Percentiles rank a stretch among this genome's conserved stretches.
Conservation (phyloP, 1,140 invertebrate genomes). For the Apis florea region DNA sequence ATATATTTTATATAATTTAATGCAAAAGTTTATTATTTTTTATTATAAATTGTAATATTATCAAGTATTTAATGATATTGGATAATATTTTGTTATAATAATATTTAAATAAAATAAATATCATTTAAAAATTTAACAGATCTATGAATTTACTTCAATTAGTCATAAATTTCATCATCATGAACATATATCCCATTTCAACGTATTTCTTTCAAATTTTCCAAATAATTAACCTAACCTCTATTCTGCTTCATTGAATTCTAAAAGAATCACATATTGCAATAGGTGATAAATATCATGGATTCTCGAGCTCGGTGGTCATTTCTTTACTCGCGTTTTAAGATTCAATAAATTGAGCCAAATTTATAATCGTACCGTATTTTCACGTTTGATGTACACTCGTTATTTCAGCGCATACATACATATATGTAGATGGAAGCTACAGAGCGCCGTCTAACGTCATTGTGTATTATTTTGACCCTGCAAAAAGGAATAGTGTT, state of each 20-base stretch:
- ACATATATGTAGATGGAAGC: background rate
- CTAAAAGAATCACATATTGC: too few species aligned
- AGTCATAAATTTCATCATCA: background rate
- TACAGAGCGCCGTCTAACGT: background rate
- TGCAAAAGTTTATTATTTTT: conserved; percentile 6
- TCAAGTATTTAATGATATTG: background rate
- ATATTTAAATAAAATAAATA: background rate
- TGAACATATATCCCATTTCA: background rate
- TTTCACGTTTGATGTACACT: conserved; percentile 6
- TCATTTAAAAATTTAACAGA: too few species aligned
- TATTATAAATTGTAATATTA: background rate
- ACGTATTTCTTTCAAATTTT: background rate
- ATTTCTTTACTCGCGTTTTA: conserved; percentile 20
- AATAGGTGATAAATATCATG: conserved; percentile 1
- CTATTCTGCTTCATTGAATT: too few species aligned
- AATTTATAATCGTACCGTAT: background rate
- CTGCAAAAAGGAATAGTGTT: background rate
- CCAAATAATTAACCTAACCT: background rate
- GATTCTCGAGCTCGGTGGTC: background rate
- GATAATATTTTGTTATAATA: background rate
- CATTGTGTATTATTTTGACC: conserved; percentile 18
- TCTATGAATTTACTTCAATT: too few species aligned
- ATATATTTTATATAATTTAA: background rate
- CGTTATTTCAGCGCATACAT: conserved; percentile 17
- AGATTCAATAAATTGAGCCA: conserved; percentile 5